Evolutionary conservation across 2,113 vertebrate genomes (phyloP).

Genomic region (Arenaria interpres): DNA sequence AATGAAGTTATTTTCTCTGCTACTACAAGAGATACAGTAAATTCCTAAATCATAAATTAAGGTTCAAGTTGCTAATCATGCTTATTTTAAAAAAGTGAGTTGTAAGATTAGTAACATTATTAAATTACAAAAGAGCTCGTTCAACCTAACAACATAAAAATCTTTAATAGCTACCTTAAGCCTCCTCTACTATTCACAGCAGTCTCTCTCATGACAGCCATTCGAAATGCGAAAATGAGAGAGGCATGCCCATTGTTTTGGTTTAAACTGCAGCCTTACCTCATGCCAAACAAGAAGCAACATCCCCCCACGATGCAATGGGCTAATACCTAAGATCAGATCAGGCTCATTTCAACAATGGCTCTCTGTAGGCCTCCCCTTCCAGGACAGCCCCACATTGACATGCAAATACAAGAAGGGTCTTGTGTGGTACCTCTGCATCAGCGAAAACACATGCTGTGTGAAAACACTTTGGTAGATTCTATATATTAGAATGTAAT

Average conservation of each 20-base stretch:
- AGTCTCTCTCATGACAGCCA: background rate
- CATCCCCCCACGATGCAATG: rapidly evolving
- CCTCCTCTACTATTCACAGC: background rate
- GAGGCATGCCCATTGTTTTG: background rate
- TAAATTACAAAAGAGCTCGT: background rate
- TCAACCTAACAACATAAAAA: background rate
- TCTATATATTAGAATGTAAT: background rate
- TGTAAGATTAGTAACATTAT: background rate
- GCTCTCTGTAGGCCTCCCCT: background rate
- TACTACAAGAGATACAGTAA: background rate
- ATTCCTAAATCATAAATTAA: conserved; percentile 24
- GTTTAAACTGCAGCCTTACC: background rate
- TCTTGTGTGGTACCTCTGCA: background rate
- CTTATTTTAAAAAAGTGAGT: background rate
- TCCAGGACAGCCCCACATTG: background rate
- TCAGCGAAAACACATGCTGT: rapidly evolving
- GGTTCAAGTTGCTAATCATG: background rate
- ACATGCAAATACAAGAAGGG: background rate
- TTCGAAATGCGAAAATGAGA: background rate
- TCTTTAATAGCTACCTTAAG: background rate
- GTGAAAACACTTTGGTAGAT: background rate
- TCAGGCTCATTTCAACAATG: background rate
- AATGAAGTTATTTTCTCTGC: conserved; percentile 26
- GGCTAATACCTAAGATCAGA: background rate
- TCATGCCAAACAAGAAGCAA: background rate